A percentile compares a stretch with the other conserved stretches of the same genome.
Evolutionary conservation across 2,888 invertebrate species (phyloP).

Genomic region (Aproaerema taeniolella): DNA sequence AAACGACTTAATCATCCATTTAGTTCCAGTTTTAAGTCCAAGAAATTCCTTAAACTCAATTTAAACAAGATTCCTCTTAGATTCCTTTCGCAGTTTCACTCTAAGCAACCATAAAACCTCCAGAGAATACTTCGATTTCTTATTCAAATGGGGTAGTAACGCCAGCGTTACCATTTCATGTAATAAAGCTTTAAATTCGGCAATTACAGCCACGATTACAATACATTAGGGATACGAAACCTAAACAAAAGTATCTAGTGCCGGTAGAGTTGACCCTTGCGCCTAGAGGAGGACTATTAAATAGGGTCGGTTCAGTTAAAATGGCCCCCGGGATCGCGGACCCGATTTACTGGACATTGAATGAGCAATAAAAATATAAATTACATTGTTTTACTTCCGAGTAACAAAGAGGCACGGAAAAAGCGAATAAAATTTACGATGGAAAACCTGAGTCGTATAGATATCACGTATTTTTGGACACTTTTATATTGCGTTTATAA

Average conservation of each 20-base stretch:
- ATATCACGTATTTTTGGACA: conserved; percentile 44
- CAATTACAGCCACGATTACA: conserved; percentile 54
- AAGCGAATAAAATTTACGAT: conserved; percentile 44
- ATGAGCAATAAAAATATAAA: conserved; percentile 71
- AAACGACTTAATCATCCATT: conserved; percentile 10
- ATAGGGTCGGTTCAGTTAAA: conserved; percentile 60
- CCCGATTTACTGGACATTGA: conserved; percentile 69
- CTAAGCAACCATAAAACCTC: conserved; percentile 2
- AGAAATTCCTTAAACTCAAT: background rate
- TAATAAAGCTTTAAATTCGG: conserved; percentile 39
- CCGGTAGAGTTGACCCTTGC: conserved; percentile 38
- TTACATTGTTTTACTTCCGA: conserved; percentile 61
- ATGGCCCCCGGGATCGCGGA: conserved; percentile 57
- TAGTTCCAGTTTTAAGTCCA: conserved; percentile 6
- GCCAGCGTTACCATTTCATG: conserved; percentile 7
- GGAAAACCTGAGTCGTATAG: conserved; percentile 32
- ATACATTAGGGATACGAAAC: conserved; percentile 51
- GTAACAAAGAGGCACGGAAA: conserved; percentile 49
- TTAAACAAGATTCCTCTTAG: background rate
- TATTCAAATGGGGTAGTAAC: conserved; percentile 10
- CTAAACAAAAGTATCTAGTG: conserved; percentile 52
- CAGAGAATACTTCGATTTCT: conserved; percentile 8
- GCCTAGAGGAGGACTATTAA: conserved; percentile 61
- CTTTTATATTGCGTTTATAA: conserved; percentile 11
- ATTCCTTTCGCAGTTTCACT: conserved; percentile 2